Conservation (phyloP, 2,888 invertebrate genomes). For the Helleia helle region DNA sequence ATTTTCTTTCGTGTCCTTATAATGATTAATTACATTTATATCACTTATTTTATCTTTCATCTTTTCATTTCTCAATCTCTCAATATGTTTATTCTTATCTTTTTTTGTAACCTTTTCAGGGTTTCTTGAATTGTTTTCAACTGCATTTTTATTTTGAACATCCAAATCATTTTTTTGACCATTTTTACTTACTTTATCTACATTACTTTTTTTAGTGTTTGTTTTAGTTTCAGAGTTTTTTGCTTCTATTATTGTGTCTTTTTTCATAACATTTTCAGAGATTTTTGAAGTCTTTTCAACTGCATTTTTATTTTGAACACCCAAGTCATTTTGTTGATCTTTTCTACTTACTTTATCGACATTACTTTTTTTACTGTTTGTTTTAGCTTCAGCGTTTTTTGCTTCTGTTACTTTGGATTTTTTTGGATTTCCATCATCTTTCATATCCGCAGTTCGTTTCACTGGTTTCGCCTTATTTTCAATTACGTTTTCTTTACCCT, state of each 20-base stretch:
- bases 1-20: neutral
- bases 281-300: too few relatives aligned
- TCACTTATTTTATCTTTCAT: neutral
- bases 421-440: neutral
- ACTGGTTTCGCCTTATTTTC: constrained; percentile 16
- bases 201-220: neutral
- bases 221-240: neutral
- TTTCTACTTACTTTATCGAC: neutral
- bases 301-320: neutral
- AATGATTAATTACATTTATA: neutral
- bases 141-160: neutral
- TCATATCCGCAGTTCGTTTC: neutral
- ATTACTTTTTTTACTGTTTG: constrained; percentile 2
- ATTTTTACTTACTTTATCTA: neutral
- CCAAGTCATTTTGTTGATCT: neutral
- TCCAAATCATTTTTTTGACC: neutral
- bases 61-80: neutral
- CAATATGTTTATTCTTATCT: neutral
- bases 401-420: neutral
- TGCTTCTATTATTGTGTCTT: neutral
- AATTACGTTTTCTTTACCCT: constrained; percentile 28
- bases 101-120: neutral
- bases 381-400: neutral
- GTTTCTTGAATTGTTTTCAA: neutral
- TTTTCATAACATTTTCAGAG: neutral